A percentile compares a stretch with the other conserved stretches of the same genome.
phyloP scores from a whole-genome alignment of 2,888 invertebrate species.

The Dendrolimus houi region DNA sequence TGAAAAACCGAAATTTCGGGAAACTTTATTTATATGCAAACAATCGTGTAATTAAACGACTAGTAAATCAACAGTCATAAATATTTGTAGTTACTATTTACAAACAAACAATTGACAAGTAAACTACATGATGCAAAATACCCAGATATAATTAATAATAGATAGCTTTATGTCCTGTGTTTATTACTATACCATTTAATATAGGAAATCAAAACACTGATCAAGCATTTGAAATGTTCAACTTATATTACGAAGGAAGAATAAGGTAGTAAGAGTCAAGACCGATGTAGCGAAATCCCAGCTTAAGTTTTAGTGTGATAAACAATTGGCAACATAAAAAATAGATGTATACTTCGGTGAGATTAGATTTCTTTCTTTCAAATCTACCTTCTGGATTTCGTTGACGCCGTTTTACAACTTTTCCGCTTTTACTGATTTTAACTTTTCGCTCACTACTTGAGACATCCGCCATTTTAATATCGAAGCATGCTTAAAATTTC shows the following conservation, averaged over 20 bases:
- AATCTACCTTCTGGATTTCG: slow-evolving; percentile 68
- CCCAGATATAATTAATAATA: not conserved
- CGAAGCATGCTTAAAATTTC: slow-evolving; percentile 28
- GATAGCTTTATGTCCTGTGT: not conserved
- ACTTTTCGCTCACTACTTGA: slow-evolving; percentile 65
- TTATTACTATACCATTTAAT: not conserved
- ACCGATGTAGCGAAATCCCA: slow-evolving; percentile 21
- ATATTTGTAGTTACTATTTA: not conserved
- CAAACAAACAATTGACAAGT: not conserved
- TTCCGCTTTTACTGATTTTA: slow-evolving; percentile 67
- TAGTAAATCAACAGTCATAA: too few relatives aligned
- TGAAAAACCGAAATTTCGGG: slow-evolving; percentile 28
- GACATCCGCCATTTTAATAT: slow-evolving; percentile 76
- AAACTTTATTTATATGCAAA: too few relatives aligned
- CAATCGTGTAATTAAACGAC: too few relatives aligned
- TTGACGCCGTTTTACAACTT: slow-evolving; percentile 65
- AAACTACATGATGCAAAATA: not conserved
- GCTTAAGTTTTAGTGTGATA: slow-evolving; percentile 20
- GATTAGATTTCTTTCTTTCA: slow-evolving; percentile 11
- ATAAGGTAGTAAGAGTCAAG: slow-evolving; percentile 67
- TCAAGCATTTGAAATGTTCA: slow-evolving; percentile 10
- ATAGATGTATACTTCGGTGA: slow-evolving; percentile 5
- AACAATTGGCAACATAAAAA: slow-evolving; percentile 5
- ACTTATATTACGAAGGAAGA: slow-evolving; percentile 43
- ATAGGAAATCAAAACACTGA: slow-evolving; percentile 8